Evolutionary conservation across 2,888 invertebrate genomes (phyloP), one percentile per base, ranked within the genome.

Genomic region (Tigriopus californicus): DNA sequence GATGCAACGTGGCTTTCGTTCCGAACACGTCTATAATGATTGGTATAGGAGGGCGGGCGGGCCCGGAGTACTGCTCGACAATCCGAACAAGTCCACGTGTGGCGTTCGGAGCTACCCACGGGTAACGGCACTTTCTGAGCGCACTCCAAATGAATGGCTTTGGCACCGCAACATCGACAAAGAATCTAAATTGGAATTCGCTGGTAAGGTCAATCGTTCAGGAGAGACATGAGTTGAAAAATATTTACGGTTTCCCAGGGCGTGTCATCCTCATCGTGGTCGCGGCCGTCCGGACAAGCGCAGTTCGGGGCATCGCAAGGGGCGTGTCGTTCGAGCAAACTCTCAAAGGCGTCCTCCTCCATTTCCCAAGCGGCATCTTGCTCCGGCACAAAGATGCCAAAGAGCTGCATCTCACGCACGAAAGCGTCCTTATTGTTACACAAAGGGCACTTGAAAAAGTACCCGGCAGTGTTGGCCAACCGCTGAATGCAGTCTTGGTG

Each of bases 341-440:
- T 86, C 0, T 77, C 74, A 70, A 77, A 88, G 0, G 87, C 86
- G 66, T 83, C 78, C 1, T 83, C 82, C 62, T 77, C 81, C 12
- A 78, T 66, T 67, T 89, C 88, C 89, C 88, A 89, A 0, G 83
- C 78, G 0, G 88, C 88, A 69, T 88, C 88, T 65, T 82, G 78
- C 65, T 85, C 80, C 0, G 88, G 88, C 48, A 89, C 79, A 61
- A 80, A 85, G 62, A 87, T 82, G 1, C 89, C 88, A 67, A 76
- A 77, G 0, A 73, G 68, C 18, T 80, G 68, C 68, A 81, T 79
- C 0, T 79, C 77, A 0, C 73, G 66, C 60, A 78, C 75, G 70
- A 85, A 86, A 1, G 69, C 68, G 0, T 77, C 74, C 54, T 77
- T 78, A 67, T 85, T 80, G 65, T 86, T 87, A 64, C 74, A 89